Conservation (phyloP, 2,888 invertebrate genomes). For the Miltochrista miniata region DNA sequence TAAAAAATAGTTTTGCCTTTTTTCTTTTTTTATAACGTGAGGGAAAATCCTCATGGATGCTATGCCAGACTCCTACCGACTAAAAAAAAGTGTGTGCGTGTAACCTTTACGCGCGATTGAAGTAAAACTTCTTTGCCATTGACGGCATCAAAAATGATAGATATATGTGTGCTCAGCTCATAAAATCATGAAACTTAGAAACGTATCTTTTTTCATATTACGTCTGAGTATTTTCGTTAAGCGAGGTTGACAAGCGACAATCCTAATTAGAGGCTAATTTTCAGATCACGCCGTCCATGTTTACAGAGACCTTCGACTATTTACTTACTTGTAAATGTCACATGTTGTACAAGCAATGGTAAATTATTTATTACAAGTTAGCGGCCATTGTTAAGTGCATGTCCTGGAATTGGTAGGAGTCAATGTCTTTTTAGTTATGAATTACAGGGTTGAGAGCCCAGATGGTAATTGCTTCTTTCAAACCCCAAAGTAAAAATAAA, state of each 20-base stretch:
- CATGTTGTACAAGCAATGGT: conserved; percentile 26
- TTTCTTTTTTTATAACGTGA: too few relatives aligned
- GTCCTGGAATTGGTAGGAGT: conserved; percentile 18
- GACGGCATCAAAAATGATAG: too few relatives aligned
- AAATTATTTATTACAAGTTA: conserved; percentile 22
- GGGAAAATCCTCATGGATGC: too few relatives aligned
- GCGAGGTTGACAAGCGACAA: conserved; percentile 46
- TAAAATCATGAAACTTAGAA: neutral
- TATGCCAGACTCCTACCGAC: too few relatives aligned
- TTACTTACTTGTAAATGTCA: conserved; percentile 46
- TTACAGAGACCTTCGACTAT: conserved; percentile 44
- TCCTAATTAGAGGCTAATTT: conserved; percentile 68
- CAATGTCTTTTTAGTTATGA: neutral
- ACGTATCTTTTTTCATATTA: conserved; percentile 1
- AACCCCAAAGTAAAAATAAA: too few relatives aligned
- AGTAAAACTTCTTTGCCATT: too few relatives aligned
- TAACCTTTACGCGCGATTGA: too few relatives aligned
- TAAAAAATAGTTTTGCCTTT: too few relatives aligned
- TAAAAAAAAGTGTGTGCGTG: too few relatives aligned
- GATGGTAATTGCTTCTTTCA: too few relatives aligned
- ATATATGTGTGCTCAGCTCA: too few relatives aligned
- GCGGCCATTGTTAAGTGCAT: conserved; percentile 14
- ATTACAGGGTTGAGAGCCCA: too few relatives aligned
- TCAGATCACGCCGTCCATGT: conserved; percentile 54
- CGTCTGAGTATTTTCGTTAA: conserved; percentile 25